phyloP scores from a whole-genome alignment of 2,888 invertebrate genomes.

The Caenorhabditis sp. region DNA sequence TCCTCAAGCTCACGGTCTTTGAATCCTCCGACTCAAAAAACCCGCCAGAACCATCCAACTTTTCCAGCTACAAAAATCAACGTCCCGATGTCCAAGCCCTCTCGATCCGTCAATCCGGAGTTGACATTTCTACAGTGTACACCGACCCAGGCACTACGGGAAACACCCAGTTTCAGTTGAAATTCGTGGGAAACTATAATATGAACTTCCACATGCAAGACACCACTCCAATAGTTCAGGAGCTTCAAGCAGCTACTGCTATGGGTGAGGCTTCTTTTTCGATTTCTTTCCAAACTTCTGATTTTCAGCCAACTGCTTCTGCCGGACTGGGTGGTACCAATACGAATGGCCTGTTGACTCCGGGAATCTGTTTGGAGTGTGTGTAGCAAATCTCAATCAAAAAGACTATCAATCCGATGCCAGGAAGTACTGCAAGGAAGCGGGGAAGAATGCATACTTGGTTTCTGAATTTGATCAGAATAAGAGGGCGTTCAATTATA shows the following conservation, averaged over 20 bases:
- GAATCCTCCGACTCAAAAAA: too few relatives aligned
- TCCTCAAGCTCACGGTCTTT: too few relatives aligned
- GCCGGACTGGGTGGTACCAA: slow-evolving; percentile 18
- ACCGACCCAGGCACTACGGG: slow-evolving; percentile 19
- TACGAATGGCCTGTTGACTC: slow-evolving; percentile 30
- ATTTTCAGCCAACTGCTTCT: slow-evolving; percentile 46
- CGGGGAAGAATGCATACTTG: slow-evolving; percentile 14
- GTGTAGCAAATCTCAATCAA: slow-evolving; percentile 9
- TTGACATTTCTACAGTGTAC: slow-evolving; percentile 30
- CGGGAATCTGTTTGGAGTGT: slow-evolving; percentile 27
- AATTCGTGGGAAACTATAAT: slow-evolving; percentile 23
- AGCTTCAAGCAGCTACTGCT: slow-evolving; percentile 27
- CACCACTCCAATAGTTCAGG: neutral
- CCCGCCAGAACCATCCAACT: neutral
- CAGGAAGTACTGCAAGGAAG: slow-evolving; percentile 12
- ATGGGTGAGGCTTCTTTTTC: neutral
- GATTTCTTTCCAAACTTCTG: too few relatives aligned
- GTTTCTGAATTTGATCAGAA: slow-evolving; percentile 25
- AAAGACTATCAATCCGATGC: slow-evolving; percentile 8
- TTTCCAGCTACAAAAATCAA: slow-evolving; percentile 25
- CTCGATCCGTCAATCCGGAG: slow-evolving; percentile 27
- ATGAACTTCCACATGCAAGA: slow-evolving; percentile 42
- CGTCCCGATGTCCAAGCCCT: slow-evolving; percentile 32
- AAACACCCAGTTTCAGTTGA: slow-evolving; percentile 5
- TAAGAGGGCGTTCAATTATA: slow-evolving; percentile 24